phyloP scores from a whole-genome alignment of 2,113 vertebrate genomes.

The Boulengeromyrus knoepffleri region DNA sequence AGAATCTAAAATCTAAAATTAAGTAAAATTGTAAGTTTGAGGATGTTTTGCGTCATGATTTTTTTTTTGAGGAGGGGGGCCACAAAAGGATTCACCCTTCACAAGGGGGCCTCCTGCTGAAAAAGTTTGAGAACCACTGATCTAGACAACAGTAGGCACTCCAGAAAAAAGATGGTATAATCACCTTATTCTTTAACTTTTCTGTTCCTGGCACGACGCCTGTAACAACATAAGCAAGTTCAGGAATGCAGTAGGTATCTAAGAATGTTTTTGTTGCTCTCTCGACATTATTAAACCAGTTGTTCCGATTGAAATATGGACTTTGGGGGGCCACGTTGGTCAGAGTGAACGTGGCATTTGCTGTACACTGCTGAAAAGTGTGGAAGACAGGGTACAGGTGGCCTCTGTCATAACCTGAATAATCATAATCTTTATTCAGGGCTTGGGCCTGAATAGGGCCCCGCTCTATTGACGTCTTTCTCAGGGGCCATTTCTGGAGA shows the following conservation, averaged over 20 bases:
- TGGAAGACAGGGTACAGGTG: constrained; percentile 23
- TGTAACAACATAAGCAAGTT: background rate
- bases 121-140: too few species aligned
- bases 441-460: background rate
- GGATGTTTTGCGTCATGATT: too few species aligned
- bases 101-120: too few species aligned
- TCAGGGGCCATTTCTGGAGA: background rate
- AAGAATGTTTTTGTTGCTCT: background rate
- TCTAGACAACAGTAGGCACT: background rate
- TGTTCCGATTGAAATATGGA: too few species aligned
- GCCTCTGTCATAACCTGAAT: background rate
- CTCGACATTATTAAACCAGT: background rate
- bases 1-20: too few species aligned
- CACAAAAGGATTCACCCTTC: too few species aligned
- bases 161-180: background rate
- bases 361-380: background rate
- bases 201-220: background rate
- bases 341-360: constrained; percentile 15
- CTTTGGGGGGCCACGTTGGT: constrained; percentile 18
- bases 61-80: too few species aligned
- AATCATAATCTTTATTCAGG: too few species aligned
- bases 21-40: too few species aligned
- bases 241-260: background rate
- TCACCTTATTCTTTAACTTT: background rate
- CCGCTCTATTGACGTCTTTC: accelerated